Percentiles rank a stretch among this genome's conserved stretches.
Evolutionary conservation across 2,113 vertebrate genomes (phyloP).

Genomic region (Syngnathus scovelli): DNA sequence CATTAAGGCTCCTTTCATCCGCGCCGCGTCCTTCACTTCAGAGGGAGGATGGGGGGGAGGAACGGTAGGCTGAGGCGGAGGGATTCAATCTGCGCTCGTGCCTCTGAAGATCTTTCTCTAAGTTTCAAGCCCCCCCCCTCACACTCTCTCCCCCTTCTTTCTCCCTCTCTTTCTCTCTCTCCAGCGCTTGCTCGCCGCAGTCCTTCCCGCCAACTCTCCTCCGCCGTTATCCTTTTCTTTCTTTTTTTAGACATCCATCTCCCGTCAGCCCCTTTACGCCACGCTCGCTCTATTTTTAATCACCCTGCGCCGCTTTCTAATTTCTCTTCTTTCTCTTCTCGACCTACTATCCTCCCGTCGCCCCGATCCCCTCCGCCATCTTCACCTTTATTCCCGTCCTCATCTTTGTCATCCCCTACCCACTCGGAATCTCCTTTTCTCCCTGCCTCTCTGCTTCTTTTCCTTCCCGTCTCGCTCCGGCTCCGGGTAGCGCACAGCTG

Average conservation of each 20-base stretch:
- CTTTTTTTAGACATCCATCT: constrained; percentile 32
- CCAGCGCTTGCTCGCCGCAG: constrained; percentile 10
- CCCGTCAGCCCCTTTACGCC: constrained; percentile 19
- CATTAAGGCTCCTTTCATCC: constrained; percentile 41
- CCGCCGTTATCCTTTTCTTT: constrained; percentile 30
- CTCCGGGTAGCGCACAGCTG: constrained; percentile 66
- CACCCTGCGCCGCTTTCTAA: constrained; percentile 30
- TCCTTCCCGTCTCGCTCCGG: constrained; percentile 19
- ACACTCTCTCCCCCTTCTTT: no score
- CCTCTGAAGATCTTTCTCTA: constrained; percentile 32
- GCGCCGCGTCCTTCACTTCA: constrained; percentile 41
- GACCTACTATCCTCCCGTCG: constrained; percentile 29
- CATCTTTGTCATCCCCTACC: constrained; percentile 46
- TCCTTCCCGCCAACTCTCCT: constrained; percentile 14
- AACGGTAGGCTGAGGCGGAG: constrained; percentile 12
- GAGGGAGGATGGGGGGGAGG: constrained; percentile 17
- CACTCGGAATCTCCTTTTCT: constrained; percentile 29
- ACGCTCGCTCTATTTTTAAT: constrained; percentile 40
- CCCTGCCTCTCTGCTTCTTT: constrained; percentile 17
- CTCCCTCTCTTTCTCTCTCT: neutral
- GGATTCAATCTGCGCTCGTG: constrained; percentile 33
- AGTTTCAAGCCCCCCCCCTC: constrained; percentile 13
- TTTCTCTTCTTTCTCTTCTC: constrained; percentile 38
- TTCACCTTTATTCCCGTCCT: constrained; percentile 46
- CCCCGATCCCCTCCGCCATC: constrained; percentile 30